Evolutionary conservation across 2,113 vertebrate genomes (phyloP).

Genomic region (Triplophysa tibetana): DNA sequence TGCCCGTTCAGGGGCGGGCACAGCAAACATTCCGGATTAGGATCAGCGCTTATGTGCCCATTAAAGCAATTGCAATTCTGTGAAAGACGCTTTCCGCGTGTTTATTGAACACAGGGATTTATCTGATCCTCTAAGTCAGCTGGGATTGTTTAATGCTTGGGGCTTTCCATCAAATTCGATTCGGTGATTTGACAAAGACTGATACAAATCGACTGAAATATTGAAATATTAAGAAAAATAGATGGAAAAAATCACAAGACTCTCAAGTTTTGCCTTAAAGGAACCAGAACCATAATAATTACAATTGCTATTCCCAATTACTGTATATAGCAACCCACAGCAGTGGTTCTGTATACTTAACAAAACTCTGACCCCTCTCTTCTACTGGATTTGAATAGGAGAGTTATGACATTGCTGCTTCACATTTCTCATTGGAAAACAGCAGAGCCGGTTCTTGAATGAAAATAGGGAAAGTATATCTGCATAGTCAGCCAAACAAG

Average conservation of each 20-base stretch:
- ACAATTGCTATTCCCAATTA: too few relatives aligned
- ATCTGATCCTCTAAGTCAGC: slow-evolving; percentile 77
- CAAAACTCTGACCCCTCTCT: slow-evolving; percentile 4
- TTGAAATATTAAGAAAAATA: slow-evolving; percentile 38
- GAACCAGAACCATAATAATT: too few relatives aligned
- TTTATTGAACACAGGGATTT: slow-evolving; percentile 77
- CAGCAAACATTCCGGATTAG: slow-evolving; percentile 74
- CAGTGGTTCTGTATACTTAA: neutral
- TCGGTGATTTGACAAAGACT: slow-evolving; percentile 68
- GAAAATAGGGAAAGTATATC: slow-evolving; percentile 26
- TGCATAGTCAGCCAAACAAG: slow-evolving; percentile 35
- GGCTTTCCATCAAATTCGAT: slow-evolving; percentile 74
- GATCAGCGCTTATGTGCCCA: slow-evolving; percentile 70
- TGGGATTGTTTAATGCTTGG: slow-evolving; percentile 73
- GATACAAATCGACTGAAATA: slow-evolving; percentile 57
- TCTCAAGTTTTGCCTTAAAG: too few relatives aligned
- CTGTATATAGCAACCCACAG: too few relatives aligned
- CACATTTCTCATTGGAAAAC: slow-evolving; percentile 19
- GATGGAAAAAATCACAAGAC: neutral
- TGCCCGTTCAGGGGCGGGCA: slow-evolving; percentile 57
- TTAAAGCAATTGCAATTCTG: slow-evolving; percentile 76
- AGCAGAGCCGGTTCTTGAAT: neutral
- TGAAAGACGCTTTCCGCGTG: slow-evolving; percentile 71
- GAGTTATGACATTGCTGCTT: slow-evolving; percentile 9
- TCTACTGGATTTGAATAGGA: slow-evolving; percentile 1